Conservation (phyloP, 1,140 invertebrate genomes). For the Druon quercuslanigerum region DNA sequence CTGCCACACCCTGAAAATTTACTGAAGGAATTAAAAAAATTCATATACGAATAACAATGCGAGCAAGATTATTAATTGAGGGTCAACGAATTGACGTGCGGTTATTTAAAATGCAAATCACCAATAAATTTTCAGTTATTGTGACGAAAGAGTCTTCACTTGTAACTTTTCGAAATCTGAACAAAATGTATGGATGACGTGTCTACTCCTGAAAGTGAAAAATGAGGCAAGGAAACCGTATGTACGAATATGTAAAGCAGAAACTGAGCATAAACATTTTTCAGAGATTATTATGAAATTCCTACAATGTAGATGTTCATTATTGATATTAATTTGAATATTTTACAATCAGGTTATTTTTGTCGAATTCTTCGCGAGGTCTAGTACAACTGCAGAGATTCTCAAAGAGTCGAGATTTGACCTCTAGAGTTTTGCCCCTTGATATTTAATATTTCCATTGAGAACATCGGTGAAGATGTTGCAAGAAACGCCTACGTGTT, state of each 20-base stretch:
- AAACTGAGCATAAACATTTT: constrained; percentile 4
- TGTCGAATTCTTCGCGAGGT: constrained; percentile 7
- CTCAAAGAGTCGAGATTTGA: background rate
- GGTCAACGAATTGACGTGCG: constrained; percentile 1
- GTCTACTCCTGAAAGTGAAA: background rate
- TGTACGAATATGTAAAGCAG: constrained; percentile 19
- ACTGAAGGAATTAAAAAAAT: no score
- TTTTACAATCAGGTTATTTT: constrained; percentile 28
- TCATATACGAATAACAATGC: no score
- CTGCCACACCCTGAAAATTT: no score
- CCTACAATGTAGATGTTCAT: constrained; percentile 16
- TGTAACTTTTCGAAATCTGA: constrained; percentile 13
- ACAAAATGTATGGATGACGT: background rate
- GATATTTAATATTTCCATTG: constrained; percentile 12
- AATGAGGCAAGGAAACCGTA: constrained; percentile 9
- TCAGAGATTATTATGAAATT: constrained; percentile 14
- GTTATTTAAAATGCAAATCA: constrained; percentile 8
- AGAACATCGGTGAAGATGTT: constrained; percentile 9
- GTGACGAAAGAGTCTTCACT: constrained; percentile 18
- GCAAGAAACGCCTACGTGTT: constrained; percentile 5
- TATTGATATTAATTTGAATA: constrained; percentile 31
- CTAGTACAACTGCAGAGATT: background rate
- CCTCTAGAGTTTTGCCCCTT: constrained; percentile 11
- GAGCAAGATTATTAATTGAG: background rate
- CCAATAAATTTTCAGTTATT: constrained; percentile 10